Evolutionary conservation across 2,888 invertebrate genomes (phyloP).

Genomic region (Meandrusa payeni): DNA sequence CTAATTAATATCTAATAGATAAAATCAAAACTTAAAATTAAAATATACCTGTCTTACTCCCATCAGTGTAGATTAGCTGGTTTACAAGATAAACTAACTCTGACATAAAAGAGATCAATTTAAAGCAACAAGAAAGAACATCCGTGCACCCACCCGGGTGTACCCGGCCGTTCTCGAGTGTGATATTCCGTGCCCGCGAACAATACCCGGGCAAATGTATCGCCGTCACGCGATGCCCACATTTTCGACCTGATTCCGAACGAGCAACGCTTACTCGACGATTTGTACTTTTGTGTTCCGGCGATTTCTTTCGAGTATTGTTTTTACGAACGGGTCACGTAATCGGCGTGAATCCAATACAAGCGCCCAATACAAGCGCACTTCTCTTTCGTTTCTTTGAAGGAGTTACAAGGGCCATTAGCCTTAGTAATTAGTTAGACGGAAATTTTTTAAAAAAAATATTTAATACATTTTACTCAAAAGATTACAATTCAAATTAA

Average conservation of each 20-base stretch:
- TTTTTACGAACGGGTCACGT: slow-evolving; percentile 25
- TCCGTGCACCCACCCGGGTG: slow-evolving; percentile 9
- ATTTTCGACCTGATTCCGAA: slow-evolving; percentile 35
- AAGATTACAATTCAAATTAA: too few relatives aligned
- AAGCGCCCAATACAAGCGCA: too few relatives aligned
- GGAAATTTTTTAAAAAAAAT: too few relatives aligned
- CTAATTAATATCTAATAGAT: too few relatives aligned
- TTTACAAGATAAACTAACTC: too few relatives aligned
- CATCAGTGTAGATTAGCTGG: too few relatives aligned
- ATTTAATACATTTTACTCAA: too few relatives aligned
- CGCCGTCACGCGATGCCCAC: slow-evolving; percentile 34
- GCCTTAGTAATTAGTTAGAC: too few relatives aligned
- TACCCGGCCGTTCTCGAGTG: slow-evolving; percentile 9
- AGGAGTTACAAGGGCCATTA: too few relatives aligned
- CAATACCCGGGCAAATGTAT: slow-evolving; percentile 29
- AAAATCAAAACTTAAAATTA: too few relatives aligned
- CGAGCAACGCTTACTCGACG: slow-evolving; percentile 30
- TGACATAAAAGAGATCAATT: slow-evolving; percentile 3
- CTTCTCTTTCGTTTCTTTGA: too few relatives aligned
- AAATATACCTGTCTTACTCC: too few relatives aligned
- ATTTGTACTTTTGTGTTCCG: slow-evolving; percentile 35
- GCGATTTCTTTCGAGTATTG: slow-evolving; percentile 32
- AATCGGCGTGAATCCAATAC: not conserved
- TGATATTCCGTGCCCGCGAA: slow-evolving; percentile 16
- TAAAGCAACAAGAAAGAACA: slow-evolving; percentile 9